A percentile compares a stretch with the other conserved stretches of the same genome.
Conservation (phyloP, 1,140 invertebrate species). For the Procambarus clarkii region DNA sequence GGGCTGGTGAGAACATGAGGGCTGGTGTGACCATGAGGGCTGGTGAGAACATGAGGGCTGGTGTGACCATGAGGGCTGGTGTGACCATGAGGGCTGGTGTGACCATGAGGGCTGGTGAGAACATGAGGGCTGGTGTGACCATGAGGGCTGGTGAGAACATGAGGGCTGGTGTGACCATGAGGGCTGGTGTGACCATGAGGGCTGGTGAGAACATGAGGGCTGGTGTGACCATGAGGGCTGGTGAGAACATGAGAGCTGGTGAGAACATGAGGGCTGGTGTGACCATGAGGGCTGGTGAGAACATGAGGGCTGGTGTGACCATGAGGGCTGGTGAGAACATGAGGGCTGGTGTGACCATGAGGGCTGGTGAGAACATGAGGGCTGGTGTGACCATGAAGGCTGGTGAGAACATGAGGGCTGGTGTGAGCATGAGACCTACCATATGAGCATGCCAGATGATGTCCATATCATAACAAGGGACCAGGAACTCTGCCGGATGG, state of each 20-base stretch:
- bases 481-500: conserved; percentile 70
- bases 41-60: not conserved
- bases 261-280: not conserved
- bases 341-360: not conserved
- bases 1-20: too few species aligned
- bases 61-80: not conserved
- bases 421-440: conserved; percentile 2
- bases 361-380: not conserved
- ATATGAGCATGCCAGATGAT: conserved; percentile 73
- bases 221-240: not conserved
- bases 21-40: not conserved
- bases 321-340: too few species aligned
- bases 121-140: not conserved
- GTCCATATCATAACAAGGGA: conserved; percentile 73
- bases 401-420: not conserved
- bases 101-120: not conserved
- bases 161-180: not conserved
- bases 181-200: too few species aligned
- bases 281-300: not conserved
- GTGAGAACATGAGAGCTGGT: not conserved
- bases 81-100: not conserved
- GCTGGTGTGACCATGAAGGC: not conserved
- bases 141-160: not conserved
- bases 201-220: not conserved
- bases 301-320: not conserved